Base-by-base conservation (phyloP, 2,113 vertebrate genomes). In the Petroica traversi region DNA sequence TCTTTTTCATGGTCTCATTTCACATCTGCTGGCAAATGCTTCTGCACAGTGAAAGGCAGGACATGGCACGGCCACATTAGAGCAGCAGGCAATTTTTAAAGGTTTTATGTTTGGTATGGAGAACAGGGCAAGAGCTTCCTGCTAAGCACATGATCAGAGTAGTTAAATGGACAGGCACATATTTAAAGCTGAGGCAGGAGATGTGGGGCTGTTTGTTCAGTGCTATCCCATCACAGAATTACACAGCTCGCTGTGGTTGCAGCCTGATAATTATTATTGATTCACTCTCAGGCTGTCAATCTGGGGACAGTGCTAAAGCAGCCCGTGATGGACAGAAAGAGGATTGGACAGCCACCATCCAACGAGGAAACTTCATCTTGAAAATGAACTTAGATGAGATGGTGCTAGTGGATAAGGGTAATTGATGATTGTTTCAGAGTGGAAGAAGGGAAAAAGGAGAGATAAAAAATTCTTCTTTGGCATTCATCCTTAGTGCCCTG, bases 211-310 rank as follows among this genome's bases (percentile, higher is more conserved):
- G 97, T 98, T 98, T 98, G 97, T 96, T 97, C 97, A 97, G 86
- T 92, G 92, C 98, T 97, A 95, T 97, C 97, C 97, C 66, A 91
- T 97, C 96, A 95, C 97, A 97, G 98, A 97, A 98, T 98, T 98
- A 98, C 97, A 98, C 97, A 97, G 97, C 97, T 98, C 96, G 33
- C 98, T 98, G 97, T 96, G 98, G 98, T 98, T 98, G 98, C 98
- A 97, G 98, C 98, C 97, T 98, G 98, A 99, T 99, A 99, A 99
- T 99, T 99, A 99, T 99, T 99, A 99, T 99, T 99, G 99, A 99
- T 99, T 99, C 98, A 57, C 98, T 98, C 98, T 98, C 98, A 97
- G 98, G 93, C 98, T 99, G 98, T 99, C 99, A 99, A 97, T 99
- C 99, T 97, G 77, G 95, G 96, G 98, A 98, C 97, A 97, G 98